Evolutionary conservation across 2,797 vertebrate genomes (phyloP), one percentile per base, ranked within the genome.

Genomic region (Chanos chanos): DNA sequence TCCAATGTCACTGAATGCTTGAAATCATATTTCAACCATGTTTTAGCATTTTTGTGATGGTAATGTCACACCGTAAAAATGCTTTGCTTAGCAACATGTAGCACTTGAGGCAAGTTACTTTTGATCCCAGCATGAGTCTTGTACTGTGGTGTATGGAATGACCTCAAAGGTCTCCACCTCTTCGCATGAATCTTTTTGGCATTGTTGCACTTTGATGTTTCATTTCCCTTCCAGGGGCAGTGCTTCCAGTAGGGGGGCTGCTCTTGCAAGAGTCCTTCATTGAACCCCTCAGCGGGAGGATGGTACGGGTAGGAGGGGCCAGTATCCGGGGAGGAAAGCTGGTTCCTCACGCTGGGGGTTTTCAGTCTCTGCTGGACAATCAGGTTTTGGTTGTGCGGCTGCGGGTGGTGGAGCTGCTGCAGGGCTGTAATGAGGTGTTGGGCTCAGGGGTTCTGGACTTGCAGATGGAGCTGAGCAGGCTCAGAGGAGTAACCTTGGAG

Each of bases 171-270:
- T n/a, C n/a, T n/a, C n/a, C n/a, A n/a, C n/a, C n/a, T n/a, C n/a
- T n/a, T n/a, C n/a, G n/a, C n/a, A n/a, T n/a, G n/a, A n/a, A n/a
- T n/a, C n/a, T n/a, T n/a, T n/a, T n/a, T n/a, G n/a, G n/a, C n/a
- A n/a, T 37, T 25, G 25, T 8, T 16, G 16, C 16, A 13, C 21
- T 4, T 33, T 30, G 33, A 28, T 7, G 7, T 13, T 19, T 40
- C 6, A 10, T 48, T 7, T 64, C 19, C 43, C 19, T 59, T 77
- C 16, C 58, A 97, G 94, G 92, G 65, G 72, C 83, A 5, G 87
- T 93, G 15, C 16, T 92, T 62, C 91, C 93, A 48, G 72, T 95
- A 36, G 93, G 93, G n/a, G 92, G 92, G 3, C 77, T 90, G 1
- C 68, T 94, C 21, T 79, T 94, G 7, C 85, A 83, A 0, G 91